Conservation (phyloP, 2,888 invertebrate genomes). For the Sinodicranocentrus sp. region DNA sequence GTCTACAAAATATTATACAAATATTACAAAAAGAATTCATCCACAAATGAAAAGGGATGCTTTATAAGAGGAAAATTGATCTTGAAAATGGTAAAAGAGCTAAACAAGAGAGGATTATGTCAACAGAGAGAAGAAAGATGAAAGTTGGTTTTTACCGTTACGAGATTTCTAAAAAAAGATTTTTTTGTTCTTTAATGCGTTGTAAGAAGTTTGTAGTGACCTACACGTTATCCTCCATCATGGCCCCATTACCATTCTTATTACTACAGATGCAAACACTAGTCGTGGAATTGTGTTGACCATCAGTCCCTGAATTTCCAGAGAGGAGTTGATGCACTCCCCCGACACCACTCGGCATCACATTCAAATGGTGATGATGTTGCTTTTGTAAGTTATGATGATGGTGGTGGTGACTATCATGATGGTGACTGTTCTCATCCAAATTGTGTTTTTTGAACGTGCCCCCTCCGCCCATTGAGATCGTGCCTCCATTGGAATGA, state of each 20-base stretch:
- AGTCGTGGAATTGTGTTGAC: conserved; percentile 31
- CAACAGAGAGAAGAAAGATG: conserved; percentile 25
- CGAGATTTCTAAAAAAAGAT: conserved; percentile 31
- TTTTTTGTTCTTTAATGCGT: conserved; percentile 45
- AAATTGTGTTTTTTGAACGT: conserved; percentile 45
- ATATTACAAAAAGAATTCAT: not conserved
- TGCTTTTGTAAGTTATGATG: conserved; percentile 44
- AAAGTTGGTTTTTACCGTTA: conserved; percentile 58
- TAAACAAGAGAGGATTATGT: not conserved
- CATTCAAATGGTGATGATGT: conserved; percentile 54
- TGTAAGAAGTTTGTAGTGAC: conserved; percentile 50
- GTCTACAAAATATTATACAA: not conserved
- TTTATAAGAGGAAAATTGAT: not conserved
- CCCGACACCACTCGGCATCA: conserved; percentile 46
- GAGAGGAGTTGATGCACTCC: conserved; percentile 41
- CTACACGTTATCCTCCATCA: conserved; percentile 62
- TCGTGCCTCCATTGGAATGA: conserved; percentile 49
- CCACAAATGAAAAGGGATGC: not conserved
- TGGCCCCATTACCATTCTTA: conserved; percentile 61
- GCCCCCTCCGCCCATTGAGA: conserved; percentile 45
- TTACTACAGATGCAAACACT: conserved; percentile 58
- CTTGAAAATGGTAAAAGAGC: not conserved
- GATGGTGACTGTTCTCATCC: conserved; percentile 27
- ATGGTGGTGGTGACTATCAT: conserved; percentile 13
- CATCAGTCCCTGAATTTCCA: conserved; percentile 23